Conservation (phyloP, 2,888 invertebrate genomes). For the Agrilus mali region DNA sequence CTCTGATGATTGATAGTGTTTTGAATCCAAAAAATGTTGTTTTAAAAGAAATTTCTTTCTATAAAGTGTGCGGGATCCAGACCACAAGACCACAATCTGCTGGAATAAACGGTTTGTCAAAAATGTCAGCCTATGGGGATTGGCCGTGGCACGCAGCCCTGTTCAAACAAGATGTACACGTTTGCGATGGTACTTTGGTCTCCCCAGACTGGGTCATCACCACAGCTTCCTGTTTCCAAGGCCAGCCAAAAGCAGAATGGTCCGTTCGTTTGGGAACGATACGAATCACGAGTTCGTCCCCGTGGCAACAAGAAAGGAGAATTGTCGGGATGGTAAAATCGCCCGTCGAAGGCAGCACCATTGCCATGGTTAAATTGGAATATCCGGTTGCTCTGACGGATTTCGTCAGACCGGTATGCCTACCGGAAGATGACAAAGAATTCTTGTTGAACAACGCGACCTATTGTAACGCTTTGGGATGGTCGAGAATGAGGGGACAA, state of each 20-base stretch:
- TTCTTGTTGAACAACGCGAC: slow-evolving; percentile 23
- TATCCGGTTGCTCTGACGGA: slow-evolving; percentile 63
- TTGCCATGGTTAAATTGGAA: slow-evolving; percentile 69
- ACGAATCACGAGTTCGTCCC: slow-evolving; percentile 64
- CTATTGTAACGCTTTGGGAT: slow-evolving; percentile 73
- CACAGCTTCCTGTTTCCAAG: slow-evolving; percentile 73
- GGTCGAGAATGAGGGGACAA: slow-evolving; percentile 74
- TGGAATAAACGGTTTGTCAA: slow-evolving; percentile 37
- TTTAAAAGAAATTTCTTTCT: no score
- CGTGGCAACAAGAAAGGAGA: slow-evolving; percentile 77
- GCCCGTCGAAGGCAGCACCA: slow-evolving; percentile 78
- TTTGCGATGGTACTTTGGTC: slow-evolving; percentile 78
- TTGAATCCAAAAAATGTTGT: no score
- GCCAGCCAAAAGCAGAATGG: slow-evolving; percentile 83
- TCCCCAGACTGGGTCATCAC: slow-evolving; percentile 76
- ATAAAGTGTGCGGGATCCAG: slow-evolving; percentile 21
- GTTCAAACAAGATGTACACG: slow-evolving; percentile 71
- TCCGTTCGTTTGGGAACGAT: slow-evolving; percentile 65
- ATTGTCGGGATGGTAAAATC: slow-evolving; percentile 81
- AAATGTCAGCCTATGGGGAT: slow-evolving; percentile 68
- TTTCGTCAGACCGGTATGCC: slow-evolving; percentile 71
- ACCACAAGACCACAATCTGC: slow-evolving; percentile 21
- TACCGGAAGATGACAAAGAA: slow-evolving; percentile 47
- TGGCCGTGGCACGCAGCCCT: slow-evolving; percentile 90
- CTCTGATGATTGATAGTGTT: no score